Evolutionary conservation across 2,888 invertebrate species (phyloP), one percentile per base, ranked within the genome.

Genomic region (Chrysolina oricalcia): DNA sequence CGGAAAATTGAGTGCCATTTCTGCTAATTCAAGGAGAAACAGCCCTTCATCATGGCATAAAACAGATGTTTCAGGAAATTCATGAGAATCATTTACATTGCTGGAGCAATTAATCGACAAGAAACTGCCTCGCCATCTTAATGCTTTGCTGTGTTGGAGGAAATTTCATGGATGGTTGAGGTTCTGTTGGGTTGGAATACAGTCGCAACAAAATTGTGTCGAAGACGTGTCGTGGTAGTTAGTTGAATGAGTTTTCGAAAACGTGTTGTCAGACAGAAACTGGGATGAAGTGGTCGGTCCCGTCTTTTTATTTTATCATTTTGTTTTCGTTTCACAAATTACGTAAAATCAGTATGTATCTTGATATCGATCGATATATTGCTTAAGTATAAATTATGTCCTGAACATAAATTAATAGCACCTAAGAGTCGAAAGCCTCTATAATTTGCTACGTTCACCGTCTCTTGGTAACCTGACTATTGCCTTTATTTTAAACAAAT

Each of bases 31-130:
- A 35, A 62, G 48, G 6, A 68, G 48, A 73, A 64, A 67, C 64
- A 65, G 53, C 66, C 72, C 70, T 76, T 19, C 35, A 41, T 78
- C 73, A 72, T 80, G 80, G 74, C 76, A 72, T 70, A 78, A 73
- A 81, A 81, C 81, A 81, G 81, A 81, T 80, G 81, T 81, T 77
- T 77, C 77, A 53, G 73, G 73, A 70, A 76, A 76, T 76, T 76
- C 76, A 76, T 76, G 76, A 70, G 76, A 69, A 74, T 70, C 77
- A 72, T 74, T 77, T 77, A 74, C 77, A 77, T 74, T 46, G 72
- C 53, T 62, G n/a, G 27, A 56, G 66, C 62, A 77, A 77, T 74
- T 77, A 77, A 77, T 77, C 65, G 77, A 66, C 70, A 70, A 70
- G 77, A 74, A 77, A 77, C 35, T 21, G 40, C 71, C 40, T 27